Base-by-base conservation (phyloP, 2,888 invertebrate species). In the Tortricodes alternella region DNA sequence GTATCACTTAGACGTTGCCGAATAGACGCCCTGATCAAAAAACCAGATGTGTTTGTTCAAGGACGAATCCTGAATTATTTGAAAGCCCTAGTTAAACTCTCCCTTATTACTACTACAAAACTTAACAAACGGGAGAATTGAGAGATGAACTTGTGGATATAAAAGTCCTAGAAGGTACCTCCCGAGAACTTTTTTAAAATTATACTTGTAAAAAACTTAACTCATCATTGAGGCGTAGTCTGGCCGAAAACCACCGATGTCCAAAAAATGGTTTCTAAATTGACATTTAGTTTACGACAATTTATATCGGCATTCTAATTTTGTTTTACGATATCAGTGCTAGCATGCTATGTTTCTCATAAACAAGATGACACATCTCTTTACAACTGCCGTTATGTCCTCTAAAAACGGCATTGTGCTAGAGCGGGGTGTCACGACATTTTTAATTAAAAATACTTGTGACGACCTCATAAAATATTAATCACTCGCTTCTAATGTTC, bases 401-500 rank as follows among this genome's bases (percentile, higher is more conserved):
- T 11, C n/a, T 16, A 4, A 21, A 4, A 9, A 32, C 13, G 19
- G 32, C n/a, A 46, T 32, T 15, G 21, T 34, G 34, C 21, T 46
- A 46, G 34, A 6, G 0, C n/a, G 34, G 39, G 39, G 38, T 24
- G 46, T 39, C 53, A 39, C 39, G 34, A 24, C 24, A 53, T 53
- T 53, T 53, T 53, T 53, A 48, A 53, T 48, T 48, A 53, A 48
- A 53, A 53, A 53, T 53, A 53, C 34, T 46, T 34, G 46, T 18
- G 24, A 39, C 38, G 46, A 23, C 38, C 38, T 46, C 21, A 53
- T 53, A 53, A 53, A 53, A 53, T 53, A 44, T 53, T 53, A 53
- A 53, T 53, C 52, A 46, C 52, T 46, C 13, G 29, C 29, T 37
- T 52, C 23, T 41, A 52, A 51, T 27, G 35, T 11, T 24, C 35